These are phyloP conservation scores for Bubo blakistoni DNA, from an alignment of 2,113 vertebrate genomes.

Conservation along the genomic window DNA sequence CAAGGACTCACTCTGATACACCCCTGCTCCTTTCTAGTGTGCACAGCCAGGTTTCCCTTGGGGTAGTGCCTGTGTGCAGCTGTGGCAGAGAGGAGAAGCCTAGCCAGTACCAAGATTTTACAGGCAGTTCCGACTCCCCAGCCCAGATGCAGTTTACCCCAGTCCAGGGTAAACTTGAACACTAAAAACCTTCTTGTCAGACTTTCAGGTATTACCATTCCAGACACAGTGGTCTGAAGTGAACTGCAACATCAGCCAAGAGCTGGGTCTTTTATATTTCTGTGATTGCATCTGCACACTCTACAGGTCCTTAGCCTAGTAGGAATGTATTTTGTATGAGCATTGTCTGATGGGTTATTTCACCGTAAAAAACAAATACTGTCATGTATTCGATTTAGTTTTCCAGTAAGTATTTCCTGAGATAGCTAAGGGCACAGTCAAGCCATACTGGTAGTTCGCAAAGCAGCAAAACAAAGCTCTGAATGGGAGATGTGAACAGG, in stretches of 20 bases:
- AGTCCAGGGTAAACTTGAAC: neutral
- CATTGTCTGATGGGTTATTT: neutral
- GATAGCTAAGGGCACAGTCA: neutral
- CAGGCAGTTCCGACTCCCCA: neutral
- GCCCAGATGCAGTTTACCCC: neutral
- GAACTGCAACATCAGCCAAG: neutral
- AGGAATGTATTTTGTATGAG: neutral
- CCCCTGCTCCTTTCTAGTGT: neutral
- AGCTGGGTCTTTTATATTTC: fast-evolving
- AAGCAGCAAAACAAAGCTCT: neutral
- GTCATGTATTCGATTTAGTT: neutral
- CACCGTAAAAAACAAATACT: neutral
- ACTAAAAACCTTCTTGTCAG: neutral
- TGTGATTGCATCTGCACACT: neutral
- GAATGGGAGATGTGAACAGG: neutral
- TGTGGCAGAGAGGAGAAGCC: neutral
- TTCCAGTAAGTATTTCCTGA: neutral
- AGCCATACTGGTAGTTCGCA: neutral
- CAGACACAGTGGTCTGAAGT: neutral
- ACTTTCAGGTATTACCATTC: neutral
- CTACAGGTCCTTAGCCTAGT: neutral
- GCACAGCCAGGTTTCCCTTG: neutral
- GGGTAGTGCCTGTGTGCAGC: fast-evolving
- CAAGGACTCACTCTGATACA: neutral
- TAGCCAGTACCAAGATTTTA: neutral